Conservation (phyloP, 2,113 vertebrate species). For the Varanus salvator region DNA sequence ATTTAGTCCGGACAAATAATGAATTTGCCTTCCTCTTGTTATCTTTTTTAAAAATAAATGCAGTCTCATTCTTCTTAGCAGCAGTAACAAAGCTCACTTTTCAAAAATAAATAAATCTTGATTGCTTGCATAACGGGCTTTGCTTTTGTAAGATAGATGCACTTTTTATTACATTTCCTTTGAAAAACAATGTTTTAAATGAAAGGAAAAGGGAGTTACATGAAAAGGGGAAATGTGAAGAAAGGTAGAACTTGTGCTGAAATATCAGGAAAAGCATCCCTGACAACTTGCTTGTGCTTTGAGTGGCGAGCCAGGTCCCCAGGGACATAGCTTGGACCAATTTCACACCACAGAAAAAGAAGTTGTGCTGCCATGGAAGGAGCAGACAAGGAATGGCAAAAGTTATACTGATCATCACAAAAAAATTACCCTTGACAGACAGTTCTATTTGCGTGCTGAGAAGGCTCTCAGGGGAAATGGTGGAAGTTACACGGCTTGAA, state of each 20-base stretch:
- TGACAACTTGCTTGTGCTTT: conserved; percentile 22
- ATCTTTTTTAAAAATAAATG: conserved; percentile 22
- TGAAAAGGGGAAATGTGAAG: conserved; percentile 37
- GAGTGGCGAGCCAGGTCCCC: conserved; percentile 26
- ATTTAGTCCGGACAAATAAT: conserved; percentile 17
- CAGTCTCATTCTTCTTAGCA: conserved; percentile 41
- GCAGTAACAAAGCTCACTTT: conserved; percentile 39
- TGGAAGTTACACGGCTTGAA: background rate
- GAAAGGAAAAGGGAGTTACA: conserved; percentile 47
- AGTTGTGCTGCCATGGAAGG: background rate
- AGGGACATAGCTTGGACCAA: conserved; percentile 29
- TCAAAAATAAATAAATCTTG: conserved; percentile 24
- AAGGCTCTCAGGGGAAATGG: background rate
- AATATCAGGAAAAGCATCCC: conserved; percentile 49
- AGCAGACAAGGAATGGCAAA: background rate
- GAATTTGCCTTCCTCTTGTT: conserved; percentile 1
- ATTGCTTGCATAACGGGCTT: conserved; percentile 45
- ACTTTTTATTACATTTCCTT: conserved; percentile 56
- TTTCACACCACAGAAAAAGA: conserved; percentile 3
- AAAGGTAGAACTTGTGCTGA: conserved; percentile 43
- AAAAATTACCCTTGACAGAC: conserved; percentile 5
- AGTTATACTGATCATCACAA: background rate
- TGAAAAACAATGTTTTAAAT: conserved; percentile 60
- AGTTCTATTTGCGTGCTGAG: background rate
- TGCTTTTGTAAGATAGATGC: conserved; percentile 41